phyloP scores from a whole-genome alignment of 2,113 vertebrate species.

The Opisthocomus hoazin region DNA sequence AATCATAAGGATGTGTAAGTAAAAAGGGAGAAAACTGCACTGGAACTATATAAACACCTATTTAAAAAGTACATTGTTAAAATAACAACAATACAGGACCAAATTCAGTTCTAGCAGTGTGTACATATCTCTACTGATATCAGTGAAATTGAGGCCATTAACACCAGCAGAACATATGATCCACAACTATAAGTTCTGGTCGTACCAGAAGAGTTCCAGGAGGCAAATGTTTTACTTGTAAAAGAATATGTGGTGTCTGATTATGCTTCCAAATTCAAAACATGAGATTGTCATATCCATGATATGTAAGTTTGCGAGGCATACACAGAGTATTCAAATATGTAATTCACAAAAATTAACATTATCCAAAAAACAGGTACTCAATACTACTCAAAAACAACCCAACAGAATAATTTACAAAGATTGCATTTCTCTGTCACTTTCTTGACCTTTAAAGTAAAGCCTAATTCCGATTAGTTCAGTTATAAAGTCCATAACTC shows the following conservation, averaged over 20 bases:
- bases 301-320: background rate
- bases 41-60: constrained; percentile 35
- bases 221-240: constrained; percentile 29
- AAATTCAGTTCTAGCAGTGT: background rate
- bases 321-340: background rate
- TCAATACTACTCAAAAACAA: constrained; percentile 28
- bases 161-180: constrained; percentile 7
- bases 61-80: constrained; percentile 25
- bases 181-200: constrained; percentile 21
- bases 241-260: constrained; percentile 48
- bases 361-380: constrained; percentile 40
- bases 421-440: constrained; percentile 64
- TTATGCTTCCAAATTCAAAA: constrained; percentile 46
- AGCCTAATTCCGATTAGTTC: constrained; percentile 80
- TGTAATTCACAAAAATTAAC: constrained; percentile 30
- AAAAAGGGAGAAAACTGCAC: background rate
- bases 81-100: constrained; percentile 15
- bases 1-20: background rate
- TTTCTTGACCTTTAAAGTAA: constrained; percentile 72
- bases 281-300: background rate
- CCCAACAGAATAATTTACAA: constrained; percentile 57
- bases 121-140: background rate
- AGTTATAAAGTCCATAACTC: constrained; percentile 83
- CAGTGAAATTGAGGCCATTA: background rate
- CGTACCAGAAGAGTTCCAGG: constrained; percentile 44